Evolutionary conservation across 2,888 invertebrate genomes (phyloP).

Genomic region (Chrysomela aeneicollis): DNA sequence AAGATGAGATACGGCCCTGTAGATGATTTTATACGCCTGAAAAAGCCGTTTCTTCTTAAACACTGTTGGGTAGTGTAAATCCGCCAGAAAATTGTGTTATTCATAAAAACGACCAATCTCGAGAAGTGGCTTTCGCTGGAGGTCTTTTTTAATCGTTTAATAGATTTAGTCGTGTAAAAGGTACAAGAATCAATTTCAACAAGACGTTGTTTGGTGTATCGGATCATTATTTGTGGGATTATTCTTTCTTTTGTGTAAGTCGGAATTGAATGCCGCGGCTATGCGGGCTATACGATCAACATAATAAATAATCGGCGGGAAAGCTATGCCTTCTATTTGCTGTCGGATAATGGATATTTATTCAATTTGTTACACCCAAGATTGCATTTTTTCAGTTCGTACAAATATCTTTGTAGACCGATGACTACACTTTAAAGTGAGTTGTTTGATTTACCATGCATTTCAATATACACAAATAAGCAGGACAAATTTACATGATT

Average conservation of each 20-base stretch:
- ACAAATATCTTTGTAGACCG: slow-evolving; percentile 34
- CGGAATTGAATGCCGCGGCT: slow-evolving; percentile 30
- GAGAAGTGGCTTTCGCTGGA: slow-evolving; percentile 41
- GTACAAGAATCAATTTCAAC: slow-evolving; percentile 42
- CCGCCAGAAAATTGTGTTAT: slow-evolving; percentile 48
- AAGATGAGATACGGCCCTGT: neutral
- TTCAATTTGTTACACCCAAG: slow-evolving; percentile 39
- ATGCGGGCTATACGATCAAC: slow-evolving; percentile 26
- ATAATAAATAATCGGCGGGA: slow-evolving; percentile 35
- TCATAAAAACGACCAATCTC: slow-evolving; percentile 43
- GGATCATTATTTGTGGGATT: slow-evolving; percentile 34
- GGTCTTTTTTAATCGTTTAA: slow-evolving; percentile 44
- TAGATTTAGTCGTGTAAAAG: slow-evolving; percentile 42
- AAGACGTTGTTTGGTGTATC: slow-evolving; percentile 37
- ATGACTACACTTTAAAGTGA: neutral
- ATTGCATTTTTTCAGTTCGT: slow-evolving; percentile 32
- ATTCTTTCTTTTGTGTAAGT: slow-evolving; percentile 30
- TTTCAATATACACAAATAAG: no score
- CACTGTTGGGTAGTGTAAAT: slow-evolving; percentile 44
- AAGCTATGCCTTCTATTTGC: slow-evolving; percentile 35
- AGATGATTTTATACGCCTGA: slow-evolving; percentile 24
- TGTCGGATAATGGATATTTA: slow-evolving; percentile 39
- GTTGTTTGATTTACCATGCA: no score
- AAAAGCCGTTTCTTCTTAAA: slow-evolving; percentile 45
- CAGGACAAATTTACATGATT: no score